Evolutionary conservation across 2,797 vertebrate species (phyloP).

Genomic region (Myotis daubentonii): DNA sequence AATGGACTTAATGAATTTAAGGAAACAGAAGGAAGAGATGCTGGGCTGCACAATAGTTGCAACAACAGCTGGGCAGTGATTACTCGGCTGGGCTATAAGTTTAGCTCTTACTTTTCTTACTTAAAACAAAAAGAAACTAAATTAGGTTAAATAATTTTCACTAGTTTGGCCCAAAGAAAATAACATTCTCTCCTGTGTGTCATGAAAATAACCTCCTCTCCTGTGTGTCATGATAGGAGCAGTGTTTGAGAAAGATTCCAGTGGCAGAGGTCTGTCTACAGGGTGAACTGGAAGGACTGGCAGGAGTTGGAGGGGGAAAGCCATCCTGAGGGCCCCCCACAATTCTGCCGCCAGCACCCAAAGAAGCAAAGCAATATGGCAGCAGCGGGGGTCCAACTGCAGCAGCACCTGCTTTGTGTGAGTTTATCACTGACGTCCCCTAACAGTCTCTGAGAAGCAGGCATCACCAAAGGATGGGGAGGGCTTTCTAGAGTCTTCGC

Average conservation of each 20-base stretch:
- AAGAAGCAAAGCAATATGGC: neutral
- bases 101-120: slow-evolving; percentile 60
- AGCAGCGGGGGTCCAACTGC: rapidly evolving
- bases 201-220: neutral
- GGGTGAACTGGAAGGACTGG: rapidly evolving
- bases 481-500: neutral
- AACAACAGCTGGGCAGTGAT: slow-evolving; percentile 51
- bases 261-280: neutral
- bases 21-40: slow-evolving; percentile 46
- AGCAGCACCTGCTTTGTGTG: neutral
- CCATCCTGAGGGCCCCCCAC: rapidly evolving
- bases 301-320: neutral
- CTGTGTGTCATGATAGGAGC: rapidly evolving
- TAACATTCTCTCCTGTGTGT: neutral
- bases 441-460: neutral
- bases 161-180: slow-evolving; percentile 11
- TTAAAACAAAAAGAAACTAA: slow-evolving; percentile 38
- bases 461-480: neutral
- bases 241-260: neutral
- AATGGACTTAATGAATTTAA: slow-evolving; percentile 47
- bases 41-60: neutral
- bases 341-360: neutral
- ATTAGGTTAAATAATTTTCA: slow-evolving; percentile 19
- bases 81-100: neutral
- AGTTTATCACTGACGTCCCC: rapidly evolving